Conservation (phyloP, 2,888 invertebrate genomes). For the Meta bourneti region DNA sequence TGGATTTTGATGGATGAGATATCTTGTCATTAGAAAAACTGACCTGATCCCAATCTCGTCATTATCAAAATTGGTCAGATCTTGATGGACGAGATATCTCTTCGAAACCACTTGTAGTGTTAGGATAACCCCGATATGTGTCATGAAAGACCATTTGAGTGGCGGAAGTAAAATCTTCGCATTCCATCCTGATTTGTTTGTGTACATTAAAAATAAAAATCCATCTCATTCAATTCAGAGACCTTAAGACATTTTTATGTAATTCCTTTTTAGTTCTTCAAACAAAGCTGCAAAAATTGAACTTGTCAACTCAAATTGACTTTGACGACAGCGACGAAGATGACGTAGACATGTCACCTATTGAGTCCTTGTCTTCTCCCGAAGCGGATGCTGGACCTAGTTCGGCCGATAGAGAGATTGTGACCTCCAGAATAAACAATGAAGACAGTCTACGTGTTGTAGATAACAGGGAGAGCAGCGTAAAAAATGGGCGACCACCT, state of each 20-base stretch:
- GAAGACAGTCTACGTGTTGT: constrained; percentile 9
- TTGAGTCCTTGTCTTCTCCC: constrained; percentile 49
- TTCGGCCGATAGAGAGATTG: constrained; percentile 5
- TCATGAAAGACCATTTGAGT: too few species aligned
- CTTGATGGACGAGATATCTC: too few species aligned
- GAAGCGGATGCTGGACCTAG: constrained; percentile 45
- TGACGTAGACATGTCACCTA: constrained; percentile 61
- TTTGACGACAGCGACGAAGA: constrained; percentile 75
- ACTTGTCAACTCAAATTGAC: constrained; percentile 66
- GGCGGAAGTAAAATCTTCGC: too few species aligned
- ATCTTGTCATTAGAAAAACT: too few species aligned
- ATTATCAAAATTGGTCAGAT: too few species aligned
- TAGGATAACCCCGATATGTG: neutral
- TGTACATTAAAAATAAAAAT: neutral
- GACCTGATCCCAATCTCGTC: too few species aligned
- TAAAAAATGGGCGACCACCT: constrained; percentile 54
- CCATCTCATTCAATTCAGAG: neutral
- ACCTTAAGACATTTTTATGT: neutral
- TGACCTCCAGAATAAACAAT: constrained; percentile 5
- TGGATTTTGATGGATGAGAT: too few species aligned
- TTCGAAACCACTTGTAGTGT: neutral
- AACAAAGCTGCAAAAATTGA: constrained; percentile 66
- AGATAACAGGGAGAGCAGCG: constrained; percentile 3
- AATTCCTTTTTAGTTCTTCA: constrained; percentile 38
- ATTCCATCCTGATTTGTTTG: too few species aligned